Base-by-base conservation (phyloP, 2,888 invertebrate genomes). In the Yponomeuta evonymella region DNA sequence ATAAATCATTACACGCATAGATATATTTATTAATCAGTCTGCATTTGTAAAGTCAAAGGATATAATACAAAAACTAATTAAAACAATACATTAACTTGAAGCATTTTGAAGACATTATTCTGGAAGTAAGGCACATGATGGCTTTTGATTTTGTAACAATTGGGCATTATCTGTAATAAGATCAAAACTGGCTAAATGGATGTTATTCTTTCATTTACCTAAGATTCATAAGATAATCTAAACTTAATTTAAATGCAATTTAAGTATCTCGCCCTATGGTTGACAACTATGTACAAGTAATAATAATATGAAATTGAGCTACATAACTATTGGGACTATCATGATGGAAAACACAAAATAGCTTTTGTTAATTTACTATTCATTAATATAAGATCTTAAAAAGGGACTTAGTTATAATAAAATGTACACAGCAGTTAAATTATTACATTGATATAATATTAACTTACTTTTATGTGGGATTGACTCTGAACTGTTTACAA, bases 41-140 rank as follows among this genome's bases (percentile, higher is more conserved):
- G 51, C 51, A 51, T 51, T 51, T 51, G 51, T 51, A 51, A 51
- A 51, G 51, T 51, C 10, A 23, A 23, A 51, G 36, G 36, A 51
- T 12, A 51, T 12, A 51, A 51, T 6, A 51, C 51, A 51, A 10
- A 51, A 6, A 51, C 23, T 23, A 10, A 51, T 12, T 12, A 51
- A 51, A 12, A 12, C 10, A 6, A 51, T 51, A 51, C 9, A 51
- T 10, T 51, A 2, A 51, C 4, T 51, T 51, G 10, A 66, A 66
- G 48, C 36, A 36, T 36, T 36, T 5, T 65, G 30, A 66, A 66
- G 48, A 68, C 48, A 48, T 5, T n/a, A 9, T 66, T 63, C 9
- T 63, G 63, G 63, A 63, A 63, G 63, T 9, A 70, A 72, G 72
- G 72, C 72, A 72, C 72, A 72, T 67, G 63, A 68, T 72, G 72